Base-by-base conservation (phyloP, 2,113 vertebrate species). In the Syngnathus scovelli region DNA sequence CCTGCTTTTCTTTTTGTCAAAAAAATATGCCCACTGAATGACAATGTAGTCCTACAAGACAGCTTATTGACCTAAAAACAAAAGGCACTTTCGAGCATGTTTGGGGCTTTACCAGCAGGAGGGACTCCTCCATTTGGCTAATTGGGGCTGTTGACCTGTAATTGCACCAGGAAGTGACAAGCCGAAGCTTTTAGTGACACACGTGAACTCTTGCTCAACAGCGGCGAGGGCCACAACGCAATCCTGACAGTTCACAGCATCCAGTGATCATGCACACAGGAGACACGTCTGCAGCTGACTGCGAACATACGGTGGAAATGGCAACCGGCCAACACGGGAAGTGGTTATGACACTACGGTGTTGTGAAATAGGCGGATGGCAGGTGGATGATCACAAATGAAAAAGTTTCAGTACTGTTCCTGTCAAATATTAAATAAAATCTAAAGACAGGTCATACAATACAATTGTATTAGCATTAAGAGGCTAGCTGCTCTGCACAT, bases 81-180 rank as follows among this genome's bases (percentile, higher is more conserved):
- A 61, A 41, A 36, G 12, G 0, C 10, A 12, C 37, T 11, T 41
- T 7, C 8, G 2, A 61, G 37, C 38, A 39, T 61, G 8, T 21
- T 39, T n/a, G 36, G 5, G 64, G 15, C 12, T 6, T 38, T 23
- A 48, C 58, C 37, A 60, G 36, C 38, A 12, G 8, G 36, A 38
- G 74, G 6, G 68, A 73, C 51, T 52, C n/a, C 61, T 49, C 18
- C 82, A 78, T 84, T 83, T 81, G 78, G 63, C 78, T 80, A 77
- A 88, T 83, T 86, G 76, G 2, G 27, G 15, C 68, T 62, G 65
- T 55, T 3, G 83, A 86, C 75, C 88, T 86, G 87, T 80, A 74
- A 77, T 55, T 79, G 77, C 83, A 83, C 76, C 68, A 51, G 33
- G 8, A 4, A 67, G 61, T 27, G 46, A 46, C 60, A 64, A 78